Percentiles rank a stretch among this genome's conserved stretches.
Conservation (phyloP, 1,140 invertebrate genomes). For the Bombus waltoni region DNA sequence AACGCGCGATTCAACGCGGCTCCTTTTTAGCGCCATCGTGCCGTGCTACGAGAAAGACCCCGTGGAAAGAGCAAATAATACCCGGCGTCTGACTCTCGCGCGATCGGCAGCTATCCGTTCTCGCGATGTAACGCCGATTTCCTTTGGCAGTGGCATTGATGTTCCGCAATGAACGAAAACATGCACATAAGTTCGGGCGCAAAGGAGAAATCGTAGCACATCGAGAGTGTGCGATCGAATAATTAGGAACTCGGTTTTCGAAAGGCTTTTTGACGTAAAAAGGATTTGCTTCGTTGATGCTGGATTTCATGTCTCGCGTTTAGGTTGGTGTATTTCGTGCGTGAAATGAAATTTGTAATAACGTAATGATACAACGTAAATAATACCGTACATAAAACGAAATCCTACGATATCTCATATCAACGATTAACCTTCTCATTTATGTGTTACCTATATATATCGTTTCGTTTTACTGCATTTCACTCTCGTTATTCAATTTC, state of each 20-base stretch:
- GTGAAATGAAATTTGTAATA: neutral
- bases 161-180: neutral
- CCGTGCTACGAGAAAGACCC: slow-evolving; percentile 44
- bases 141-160: slow-evolving; percentile 16
- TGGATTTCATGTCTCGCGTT: neutral
- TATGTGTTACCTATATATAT: neutral
- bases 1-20: slow-evolving; percentile 68
- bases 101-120: slow-evolving; percentile 31
- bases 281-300: neutral
- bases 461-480: too few species aligned
- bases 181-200: neutral
- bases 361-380: neutral
- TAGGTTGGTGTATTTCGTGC: neutral
- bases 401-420: neutral
- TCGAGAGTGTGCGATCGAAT: neutral
- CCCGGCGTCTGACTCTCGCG: slow-evolving; percentile 43
- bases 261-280: neutral
- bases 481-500: too few species aligned
- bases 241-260: neutral
- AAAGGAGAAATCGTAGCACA: too few species aligned
- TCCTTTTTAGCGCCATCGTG: slow-evolving; percentile 49
- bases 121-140: slow-evolving; percentile 28
- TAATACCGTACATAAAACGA: neutral
- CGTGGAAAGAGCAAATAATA: slow-evolving; percentile 39
- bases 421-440: neutral